Base-by-base conservation (phyloP, 2,888 invertebrate genomes). In the Microplitis deprimator region DNA sequence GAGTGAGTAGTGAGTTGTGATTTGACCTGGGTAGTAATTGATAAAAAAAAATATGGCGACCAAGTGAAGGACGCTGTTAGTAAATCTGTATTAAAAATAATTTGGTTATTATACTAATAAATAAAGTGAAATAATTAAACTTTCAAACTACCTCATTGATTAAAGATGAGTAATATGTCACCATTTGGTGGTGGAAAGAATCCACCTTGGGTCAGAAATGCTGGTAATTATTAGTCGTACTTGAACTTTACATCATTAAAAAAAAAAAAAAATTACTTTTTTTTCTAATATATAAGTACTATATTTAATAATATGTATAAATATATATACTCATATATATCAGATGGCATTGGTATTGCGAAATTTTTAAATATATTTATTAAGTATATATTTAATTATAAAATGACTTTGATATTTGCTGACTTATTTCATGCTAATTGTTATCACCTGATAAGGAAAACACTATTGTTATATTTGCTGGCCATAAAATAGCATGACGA, bases 171-270 rank as follows among this genome's bases (percentile, higher is more conserved):
- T 86, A 91, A 91, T 83, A 87, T 92, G 77, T 91, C 91, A 65
- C 91, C 91, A 61, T 92, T 91, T 83, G 93, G 93, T 81, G 93
- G 92, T 79, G 92, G 93, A 79, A 96, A 96, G 90, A 96, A 96
- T 90, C 95, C 96, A 74, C 95, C 96, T 79, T 96, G 96, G 95
- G 95, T 93, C 82, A 92, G 94, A 79, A 92, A 93, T 77, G 87
- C 91, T 84, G 90, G 91, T 88, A 90, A 91, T 78, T 76, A 10
- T 38, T 60, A 29, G 16, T 1, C 39, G 50, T 10, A 50, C 50
- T 50, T 13, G 13, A 50, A 50, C 13, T 50, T 50, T 50, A 50
- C 50, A 39, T 17, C 64, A 60, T 68, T 59, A 64, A 39, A 67
- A 38, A 8, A 39, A 67, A 38, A 8, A 61, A 70, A 68, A 40